Base-by-base conservation (phyloP, 2,797 vertebrate species). In the Myotis findleyi region DNA sequence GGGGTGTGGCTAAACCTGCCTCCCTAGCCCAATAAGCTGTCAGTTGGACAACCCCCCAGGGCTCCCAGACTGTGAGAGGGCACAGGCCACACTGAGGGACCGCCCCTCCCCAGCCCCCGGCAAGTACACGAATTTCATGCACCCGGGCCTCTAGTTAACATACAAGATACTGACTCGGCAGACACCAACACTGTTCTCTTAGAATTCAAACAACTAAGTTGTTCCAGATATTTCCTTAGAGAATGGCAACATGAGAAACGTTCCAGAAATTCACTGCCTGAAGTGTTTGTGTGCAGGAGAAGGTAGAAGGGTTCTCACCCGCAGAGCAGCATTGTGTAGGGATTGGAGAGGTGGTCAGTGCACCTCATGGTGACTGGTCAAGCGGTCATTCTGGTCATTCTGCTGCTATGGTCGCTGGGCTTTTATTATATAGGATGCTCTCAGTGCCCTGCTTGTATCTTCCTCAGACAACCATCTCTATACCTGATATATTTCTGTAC, bases 161-260 rank as follows among this genome's bases (percentile, higher is more conserved):
- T 47, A 44, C 57, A 87, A 89, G 51, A 73, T 57, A 49, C 51
- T 0, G 16, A 89, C 93, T 95, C 59, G 36, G 66, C 81, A 84
- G 91, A 96, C 80, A 82, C 41, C 13, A n/a, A 55, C 6, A 14
- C 77, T 91, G 73, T 77, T 62, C 68, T 72, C 44, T 87, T 62
- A 38, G 75, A 91, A 64, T 75, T 91, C 33, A 83, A 95, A 76
- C 62, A 84, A 55, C 59, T 62, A 38, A 85, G 36, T 85, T 2
- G 33, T 95, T 87, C 36, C 27, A 27, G 21, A 3, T 83, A 86
- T 87, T 80, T 75, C 25, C 51, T 83, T 92, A 73, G 30, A 76
- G 76, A 64, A 87, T 72, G 33, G 49, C 38, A 49, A 41, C 76
- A 33, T 53, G 88, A 93, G 57, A 71, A 89, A n/a, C 12, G 49